Conservation (phyloP, 2,888 invertebrate genomes). For the Buathra laborator region DNA sequence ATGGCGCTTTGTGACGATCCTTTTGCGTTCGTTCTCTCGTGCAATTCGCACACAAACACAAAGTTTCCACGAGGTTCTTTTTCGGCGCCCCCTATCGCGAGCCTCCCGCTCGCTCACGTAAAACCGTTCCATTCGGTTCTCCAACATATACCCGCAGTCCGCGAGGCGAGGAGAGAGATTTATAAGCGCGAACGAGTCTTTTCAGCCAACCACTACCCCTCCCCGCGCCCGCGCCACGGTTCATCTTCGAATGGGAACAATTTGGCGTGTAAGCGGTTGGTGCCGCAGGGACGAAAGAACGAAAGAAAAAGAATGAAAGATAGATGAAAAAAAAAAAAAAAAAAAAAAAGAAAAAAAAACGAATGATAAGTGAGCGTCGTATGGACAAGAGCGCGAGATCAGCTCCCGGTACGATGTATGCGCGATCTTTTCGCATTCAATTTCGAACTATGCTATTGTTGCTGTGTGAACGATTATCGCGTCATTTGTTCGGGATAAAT, state of each 20-base stretch:
- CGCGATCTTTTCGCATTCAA: conserved; percentile 71
- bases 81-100: conserved; percentile 43
- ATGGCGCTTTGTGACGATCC: conserved; percentile 69
- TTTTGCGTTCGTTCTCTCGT: conserved; percentile 54
- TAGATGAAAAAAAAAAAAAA: conserved; percentile 37
- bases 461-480: conserved; percentile 37
- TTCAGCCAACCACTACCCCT: conserved; percentile 71
- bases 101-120: conserved; percentile 46
- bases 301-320: conserved; percentile 39
- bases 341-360: conserved; percentile 54
- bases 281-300: conserved; percentile 40
- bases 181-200: conserved; percentile 82
- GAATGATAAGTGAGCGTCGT: conserved; percentile 60
- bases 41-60: conserved; percentile 33
- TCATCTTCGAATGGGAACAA: conserved; percentile 81
- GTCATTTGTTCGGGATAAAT: conserved; percentile 26
- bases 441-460: conserved; percentile 69
- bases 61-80: conserved; percentile 49
- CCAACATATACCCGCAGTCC: conserved; percentile 40
- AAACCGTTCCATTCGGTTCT: conserved; percentile 53
- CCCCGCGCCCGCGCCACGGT: conserved; percentile 68
- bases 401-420: conserved; percentile 65
- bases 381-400: conserved; percentile 62
- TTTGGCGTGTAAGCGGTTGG: conserved; percentile 77
- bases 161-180: conserved; percentile 75